Evolutionary conservation across 2,888 invertebrate genomes (phyloP), one percentile per base, ranked within the genome.

Genomic region (Odontocolon sp.): DNA sequence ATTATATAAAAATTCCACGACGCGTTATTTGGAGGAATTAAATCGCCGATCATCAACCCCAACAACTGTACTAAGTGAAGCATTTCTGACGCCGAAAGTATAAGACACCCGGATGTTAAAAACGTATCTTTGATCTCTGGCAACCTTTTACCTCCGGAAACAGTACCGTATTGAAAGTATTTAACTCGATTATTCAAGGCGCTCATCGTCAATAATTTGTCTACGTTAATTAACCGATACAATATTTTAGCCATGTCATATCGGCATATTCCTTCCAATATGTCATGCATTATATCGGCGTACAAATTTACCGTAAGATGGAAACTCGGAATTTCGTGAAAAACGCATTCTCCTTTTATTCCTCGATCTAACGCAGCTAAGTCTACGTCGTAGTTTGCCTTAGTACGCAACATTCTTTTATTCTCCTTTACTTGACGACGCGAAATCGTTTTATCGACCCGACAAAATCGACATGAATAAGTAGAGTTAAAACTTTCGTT

Each of bases 231-330:
- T 47, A 77, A 61, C 26, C 28, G 21, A 63, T 73, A 16, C 33
- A 81, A 40, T 56, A 81, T 75, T 63, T 78, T 45, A 16, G 56
- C 33, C 23, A 72, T 52, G 9, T 70, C 77, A 31, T 68, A 69
- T 5, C 78, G 70, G 28, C 75, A 64, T n/a, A 80, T 31, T 3
- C 77, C 79, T 74, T 78, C 76, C 23, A 59, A 23, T 5, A 81
- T 38, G 47, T 80, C 78, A 23, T 81, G 81, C 23, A 57, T 76
- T 2, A 59, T 31, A 45, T 81, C 78, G 18, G 74, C 18, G 38
- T 36, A 16, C 1, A 67, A 11, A 69, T 80, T 79, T 23, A 56
- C 14, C 1, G 16, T 66, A 9, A 61, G 23, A 16, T 80, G 70
- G 67, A 67, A 80, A 57, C 71, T 59, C 8, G 59, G 54, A 5